Evolutionary conservation across 2,113 vertebrate species (phyloP).

Genomic region (Paedocypris sp.): DNA sequence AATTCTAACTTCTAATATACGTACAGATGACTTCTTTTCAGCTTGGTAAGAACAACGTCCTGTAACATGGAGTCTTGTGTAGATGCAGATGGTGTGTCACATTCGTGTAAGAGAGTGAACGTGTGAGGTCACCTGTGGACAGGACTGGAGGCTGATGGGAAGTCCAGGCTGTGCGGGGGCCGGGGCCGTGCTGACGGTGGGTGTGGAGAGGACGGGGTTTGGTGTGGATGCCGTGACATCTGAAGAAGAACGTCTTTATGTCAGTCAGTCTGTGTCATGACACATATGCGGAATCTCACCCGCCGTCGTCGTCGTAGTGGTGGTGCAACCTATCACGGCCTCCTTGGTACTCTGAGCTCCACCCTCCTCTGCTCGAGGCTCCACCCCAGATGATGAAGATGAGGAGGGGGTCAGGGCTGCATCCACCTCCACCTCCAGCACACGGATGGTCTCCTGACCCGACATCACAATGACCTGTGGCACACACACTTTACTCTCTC

Average conservation of each 20-base stretch:
- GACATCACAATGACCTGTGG: slow-evolving; percentile 93
- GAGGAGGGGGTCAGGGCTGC: slow-evolving; percentile 58
- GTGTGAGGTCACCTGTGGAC: slow-evolving; percentile 54
- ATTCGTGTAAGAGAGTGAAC: background rate
- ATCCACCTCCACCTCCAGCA: slow-evolving; percentile 86
- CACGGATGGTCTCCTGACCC: slow-evolving; percentile 86
- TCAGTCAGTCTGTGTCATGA: background rate
- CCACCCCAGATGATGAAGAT: slow-evolving; percentile 48
- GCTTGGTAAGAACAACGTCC: too few relatives aligned
- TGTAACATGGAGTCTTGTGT: too few relatives aligned
- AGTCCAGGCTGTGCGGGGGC: slow-evolving; percentile 52
- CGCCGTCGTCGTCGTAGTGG: slow-evolving; percentile 7
- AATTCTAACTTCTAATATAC: too few relatives aligned
- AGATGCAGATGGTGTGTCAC: background rate
- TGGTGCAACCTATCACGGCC: slow-evolving; percentile 29
- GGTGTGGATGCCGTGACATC: slow-evolving; percentile 40
- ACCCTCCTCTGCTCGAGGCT: slow-evolving; percentile 38
- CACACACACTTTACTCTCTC: too few relatives aligned
- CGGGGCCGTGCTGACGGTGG: slow-evolving; percentile 49
- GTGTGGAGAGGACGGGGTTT: slow-evolving; percentile 46
- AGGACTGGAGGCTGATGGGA: slow-evolving; percentile 61
- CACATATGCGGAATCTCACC: slow-evolving; percentile 5
- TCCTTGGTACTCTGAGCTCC: slow-evolving; percentile 20
- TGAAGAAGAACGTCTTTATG: slow-evolving; percentile 34
- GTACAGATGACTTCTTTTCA: too few relatives aligned